A percentile compares a stretch with the other conserved stretches of the same genome.
phyloP scores from a whole-genome alignment of 2,113 vertebrate genomes.

The Gavialis gangeticus region DNA sequence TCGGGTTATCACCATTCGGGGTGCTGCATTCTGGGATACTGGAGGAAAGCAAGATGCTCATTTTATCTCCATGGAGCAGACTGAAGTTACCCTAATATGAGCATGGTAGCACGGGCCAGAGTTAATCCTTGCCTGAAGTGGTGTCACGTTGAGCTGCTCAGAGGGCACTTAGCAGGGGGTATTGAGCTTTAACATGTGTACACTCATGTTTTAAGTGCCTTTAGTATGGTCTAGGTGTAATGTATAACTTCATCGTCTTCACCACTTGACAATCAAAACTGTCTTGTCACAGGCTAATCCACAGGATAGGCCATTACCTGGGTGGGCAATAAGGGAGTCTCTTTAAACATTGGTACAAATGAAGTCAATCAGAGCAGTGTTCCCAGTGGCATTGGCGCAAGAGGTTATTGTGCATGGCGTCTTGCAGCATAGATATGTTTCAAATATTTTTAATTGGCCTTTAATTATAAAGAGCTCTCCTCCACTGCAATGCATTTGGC shows the following conservation, averaged over 20 bases:
- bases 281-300: slow-evolving; percentile 67
- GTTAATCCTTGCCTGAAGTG: background rate
- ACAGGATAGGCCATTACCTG: slow-evolving; percentile 60
- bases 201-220: too few relatives aligned
- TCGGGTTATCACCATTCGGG: background rate
- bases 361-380: slow-evolving; percentile 40
- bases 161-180: too few relatives aligned
- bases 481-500: slow-evolving; percentile 71
- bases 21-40: too few relatives aligned
- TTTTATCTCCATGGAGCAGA: too few relatives aligned
- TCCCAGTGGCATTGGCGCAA: slow-evolving; percentile 20
- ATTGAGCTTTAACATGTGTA: too few relatives aligned
- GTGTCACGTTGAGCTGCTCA: too few relatives aligned
- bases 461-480: slow-evolving; percentile 69
- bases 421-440: slow-evolving; percentile 29
- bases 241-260: slow-evolving; percentile 43
- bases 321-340: slow-evolving; percentile 30
- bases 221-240: too few relatives aligned
- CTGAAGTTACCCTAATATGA: too few relatives aligned
- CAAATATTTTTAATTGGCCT: slow-evolving; percentile 73
- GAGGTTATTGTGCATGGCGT: slow-evolving; percentile 30
- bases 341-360: slow-evolving; percentile 55
- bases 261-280: slow-evolving; percentile 69
- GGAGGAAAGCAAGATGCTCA: too few relatives aligned
- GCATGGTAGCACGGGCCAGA: too few relatives aligned